Evolutionary conservation across 1,140 invertebrate species (phyloP).

Genomic region (Drosophila kurseongensis): DNA sequence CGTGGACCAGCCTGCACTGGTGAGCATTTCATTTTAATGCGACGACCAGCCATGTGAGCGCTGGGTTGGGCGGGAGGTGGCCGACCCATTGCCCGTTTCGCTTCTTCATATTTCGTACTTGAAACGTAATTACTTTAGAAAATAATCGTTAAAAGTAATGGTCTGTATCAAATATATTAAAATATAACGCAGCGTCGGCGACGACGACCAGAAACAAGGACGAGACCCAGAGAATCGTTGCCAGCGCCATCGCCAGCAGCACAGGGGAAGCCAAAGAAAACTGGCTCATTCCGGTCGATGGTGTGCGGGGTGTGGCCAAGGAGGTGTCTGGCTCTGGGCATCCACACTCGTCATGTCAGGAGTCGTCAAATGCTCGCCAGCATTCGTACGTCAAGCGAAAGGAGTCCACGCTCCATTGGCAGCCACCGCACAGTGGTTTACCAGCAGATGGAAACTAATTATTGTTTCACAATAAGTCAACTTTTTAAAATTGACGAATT

Average conservation of each 20-base stretch:
- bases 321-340: conserved; percentile 44
- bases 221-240: conserved; percentile 29
- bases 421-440: conserved; percentile 33
- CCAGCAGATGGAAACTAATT: background rate
- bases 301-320: background rate
- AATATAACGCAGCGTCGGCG: conserved; percentile 74
- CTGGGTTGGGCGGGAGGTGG: conserved; percentile 13
- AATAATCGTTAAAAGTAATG: conserved; percentile 84
- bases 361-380: conserved; percentile 70
- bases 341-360: conserved; percentile 80
- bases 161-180: conserved; percentile 84
- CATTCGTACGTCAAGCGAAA: conserved; percentile 59
- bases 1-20: conserved; percentile 34
- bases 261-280: background rate
- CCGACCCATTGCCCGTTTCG: conserved; percentile 31
- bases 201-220: conserved; percentile 47
- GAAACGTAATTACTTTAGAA: conserved; percentile 84
- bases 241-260: conserved; percentile 37
- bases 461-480: too few relatives aligned
- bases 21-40: conserved; percentile 81
- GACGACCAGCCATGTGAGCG: conserved; percentile 60
- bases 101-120: conserved; percentile 84
- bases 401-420: conserved; percentile 66
- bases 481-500: too few relatives aligned
- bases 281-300: background rate